Base-by-base conservation (phyloP, 2,888 invertebrate genomes). In the Gonocerus acuteangulatus region DNA sequence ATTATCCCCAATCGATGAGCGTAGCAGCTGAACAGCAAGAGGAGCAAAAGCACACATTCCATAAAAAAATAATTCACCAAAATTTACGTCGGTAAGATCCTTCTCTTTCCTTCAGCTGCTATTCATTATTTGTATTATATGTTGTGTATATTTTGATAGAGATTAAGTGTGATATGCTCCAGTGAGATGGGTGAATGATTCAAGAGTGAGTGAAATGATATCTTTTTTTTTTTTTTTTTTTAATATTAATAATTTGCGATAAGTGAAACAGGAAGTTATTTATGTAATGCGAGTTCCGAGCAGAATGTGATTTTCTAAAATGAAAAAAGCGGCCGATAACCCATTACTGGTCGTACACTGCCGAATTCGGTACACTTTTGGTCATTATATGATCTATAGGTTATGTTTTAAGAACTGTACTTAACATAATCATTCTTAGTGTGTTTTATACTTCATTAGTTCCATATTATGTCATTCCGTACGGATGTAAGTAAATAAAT, bases 391-490 rank as follows among this genome's bases (percentile, higher is more conserved):
- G 52, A 52, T 18, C 18, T 36, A 19, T 27, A 49, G 39, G 52
- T 21, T 52, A 36, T 52, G 52, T 19, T 36, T 36, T 11, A 59
- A 48, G 36, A 48, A 23, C 39, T 48, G 59, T 59, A 59, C 59
- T 59, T 59, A 59, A 59, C 48, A 48, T 48, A 59, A 59, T 48
- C 48, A 59, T 22, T 58, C 32, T 48, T 48, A 59, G 39, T 59
- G 15, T 48, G 19, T 36, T 44, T 56, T 48, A 48, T 48, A 48
- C 48, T 4, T 59, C 15, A 39, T 39, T 44, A 47, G 45, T 47
- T 57, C 22, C n/a, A 47, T 45, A 27, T 16, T 39, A 27, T 11
- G 47, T 2, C 47, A 47, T 47, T 44, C 56, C 44, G 21, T 22
- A 15, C 16, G 27, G 6, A 44, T 57, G 13, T 19, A 47, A 39